A percentile compares a stretch with the other conserved stretches of the same genome.
Conservation (phyloP, 2,113 vertebrate species). For the Danio rerio region GRCz12tu NC_133188.1:14359501-14360000, state of each 20-base stretch:
- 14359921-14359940: conserved; percentile 47
- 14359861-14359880: conserved; percentile 46
- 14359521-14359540: conserved; percentile 35
- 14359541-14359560: conserved; percentile 34
- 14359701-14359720: background rate
- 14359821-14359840: conserved; percentile 39
- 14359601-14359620: conserved; percentile 8
- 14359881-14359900: conserved; percentile 28
- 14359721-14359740: background rate
- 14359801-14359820: conserved; percentile 17
- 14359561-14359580: background rate
- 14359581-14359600: background rate
- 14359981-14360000: background rate
- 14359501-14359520: conserved; percentile 54
- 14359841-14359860: conserved; percentile 55
- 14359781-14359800: conserved; percentile 22
- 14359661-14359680: background rate
- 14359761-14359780: background rate
- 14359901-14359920: background rate
- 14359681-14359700: background rate
- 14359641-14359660: background rate
- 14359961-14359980: background rate
- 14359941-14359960: conserved; percentile 26
- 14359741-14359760: background rate
- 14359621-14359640: background rate